A percentile compares a stretch with the other conserved stretches of the same genome.
These are phyloP conservation scores for Neodiprion pinetum DNA, from an alignment of 1,140 invertebrate species.

Conservation along the genomic window DNA sequence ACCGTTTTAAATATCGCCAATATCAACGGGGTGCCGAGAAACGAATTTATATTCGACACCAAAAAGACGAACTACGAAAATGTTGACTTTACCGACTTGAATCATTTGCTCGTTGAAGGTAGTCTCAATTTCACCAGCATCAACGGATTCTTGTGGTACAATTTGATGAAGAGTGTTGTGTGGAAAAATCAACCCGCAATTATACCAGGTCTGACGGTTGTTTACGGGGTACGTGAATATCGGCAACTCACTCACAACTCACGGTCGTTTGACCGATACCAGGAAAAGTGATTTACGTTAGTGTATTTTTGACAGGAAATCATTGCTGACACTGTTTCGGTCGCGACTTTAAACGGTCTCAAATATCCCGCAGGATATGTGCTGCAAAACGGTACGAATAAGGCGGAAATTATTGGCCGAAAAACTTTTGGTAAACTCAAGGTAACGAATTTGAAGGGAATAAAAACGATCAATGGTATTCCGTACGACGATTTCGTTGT, in stretches of 20 bases:
- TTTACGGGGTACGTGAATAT: constrained; percentile 36
- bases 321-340: constrained; percentile 16
- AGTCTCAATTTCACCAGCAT: constrained; percentile 37
- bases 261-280: not conserved
- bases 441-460: constrained; percentile 14
- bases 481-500: constrained; percentile 40
- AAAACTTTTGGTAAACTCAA: constrained; percentile 40
- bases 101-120: constrained; percentile 31
- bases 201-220: constrained; percentile 34
- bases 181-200: constrained; percentile 36
- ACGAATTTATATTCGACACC: constrained; percentile 35
- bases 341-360: constrained; percentile 37
- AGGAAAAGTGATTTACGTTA: too few species aligned
- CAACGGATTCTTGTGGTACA: constrained; percentile 36
- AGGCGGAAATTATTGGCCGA: constrained; percentile 25
- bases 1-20: constrained; percentile 34
- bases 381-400: not conserved
- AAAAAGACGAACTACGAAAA: constrained; percentile 12
- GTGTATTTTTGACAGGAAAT: constrained; percentile 34
- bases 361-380: constrained; percentile 43
- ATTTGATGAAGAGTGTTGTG: constrained; percentile 38
- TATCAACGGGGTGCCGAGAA: constrained; percentile 42
- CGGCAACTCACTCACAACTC: not conserved
- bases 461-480: constrained; percentile 40
- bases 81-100: constrained; percentile 40